A percentile compares a stretch with the other conserved stretches of the same genome.
These are phyloP conservation scores for Sebastes itinus DNA, from an alignment of 2,797 vertebrate genomes.

Conservation along the genomic window DNA sequence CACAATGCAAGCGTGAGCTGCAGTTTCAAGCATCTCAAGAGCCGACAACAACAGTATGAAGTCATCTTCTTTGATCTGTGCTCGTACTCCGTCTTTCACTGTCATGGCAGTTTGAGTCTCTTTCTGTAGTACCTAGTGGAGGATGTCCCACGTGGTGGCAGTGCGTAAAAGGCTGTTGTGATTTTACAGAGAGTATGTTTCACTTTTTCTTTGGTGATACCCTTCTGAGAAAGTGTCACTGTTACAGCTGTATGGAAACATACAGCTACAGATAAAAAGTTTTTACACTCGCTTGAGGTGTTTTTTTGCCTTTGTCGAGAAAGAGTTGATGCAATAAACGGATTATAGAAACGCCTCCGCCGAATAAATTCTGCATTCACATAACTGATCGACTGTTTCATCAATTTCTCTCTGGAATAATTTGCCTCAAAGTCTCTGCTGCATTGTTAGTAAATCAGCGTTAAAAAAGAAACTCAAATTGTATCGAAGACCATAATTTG, in stretches of 20 bases:
- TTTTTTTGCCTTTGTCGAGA: too few relatives aligned
- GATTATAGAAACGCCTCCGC: too few relatives aligned
- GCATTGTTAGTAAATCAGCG: too few relatives aligned
- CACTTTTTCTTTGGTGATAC: not conserved
- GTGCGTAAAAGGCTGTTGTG: not conserved
- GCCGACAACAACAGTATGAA: not conserved
- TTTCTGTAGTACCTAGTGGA: not conserved
- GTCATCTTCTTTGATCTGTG: conserved; percentile 6
- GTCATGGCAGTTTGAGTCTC: not conserved
- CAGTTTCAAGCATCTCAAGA: conserved; percentile 3
- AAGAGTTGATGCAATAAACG: too few relatives aligned
- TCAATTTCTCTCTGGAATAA: too few relatives aligned
- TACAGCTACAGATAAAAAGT: too few relatives aligned
- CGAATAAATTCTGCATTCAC: too few relatives aligned
- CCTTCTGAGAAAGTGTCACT: not conserved
- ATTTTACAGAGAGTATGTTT: too few relatives aligned
- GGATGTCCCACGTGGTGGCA: not conserved
- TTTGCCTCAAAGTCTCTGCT: too few relatives aligned
- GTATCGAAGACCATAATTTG: not conserved
- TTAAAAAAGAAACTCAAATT: too few relatives aligned
- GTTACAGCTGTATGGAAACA: not conserved
- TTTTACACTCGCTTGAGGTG: too few relatives aligned
- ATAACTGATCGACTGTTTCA: too few relatives aligned
- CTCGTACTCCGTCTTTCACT: not conserved
- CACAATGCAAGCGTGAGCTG: not conserved